Evolutionary conservation across 2,797 vertebrate genomes (phyloP).

Genomic region (Enteromius treurensis): DNA sequence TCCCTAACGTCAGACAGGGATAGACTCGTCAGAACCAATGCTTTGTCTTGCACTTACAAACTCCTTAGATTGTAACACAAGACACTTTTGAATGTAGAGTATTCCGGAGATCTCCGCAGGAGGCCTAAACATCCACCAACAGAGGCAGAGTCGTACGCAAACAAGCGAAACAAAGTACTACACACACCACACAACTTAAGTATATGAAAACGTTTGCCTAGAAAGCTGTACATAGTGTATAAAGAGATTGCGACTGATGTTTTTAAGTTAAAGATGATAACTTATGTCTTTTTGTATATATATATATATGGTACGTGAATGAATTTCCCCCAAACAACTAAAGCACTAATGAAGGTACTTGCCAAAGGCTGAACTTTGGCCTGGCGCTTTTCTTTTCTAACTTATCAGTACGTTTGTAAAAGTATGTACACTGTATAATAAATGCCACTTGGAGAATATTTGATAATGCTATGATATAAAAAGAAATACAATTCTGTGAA

Average conservation of each 20-base stretch:
- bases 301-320: conserved; percentile 68
- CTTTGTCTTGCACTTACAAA: conserved; percentile 81
- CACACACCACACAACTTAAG: conserved; percentile 39
- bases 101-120: conserved; percentile 74
- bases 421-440: conserved; percentile 71
- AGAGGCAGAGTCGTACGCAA: conserved; percentile 59
- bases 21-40: conserved; percentile 61
- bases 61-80: conserved; percentile 90
- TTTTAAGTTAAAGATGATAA: conserved; percentile 72
- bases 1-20: conserved; percentile 54
- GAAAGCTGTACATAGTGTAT: conserved; percentile 76
- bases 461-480: conserved; percentile 80
- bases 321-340: conserved; percentile 68
- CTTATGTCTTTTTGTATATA: conserved; percentile 72
- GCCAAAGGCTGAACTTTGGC: conserved; percentile 75
- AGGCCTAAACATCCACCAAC: conserved; percentile 25
- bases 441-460: conserved; percentile 79
- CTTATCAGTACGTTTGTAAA: conserved; percentile 70
- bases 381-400: conserved; percentile 66
- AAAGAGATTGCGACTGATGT: conserved; percentile 70
- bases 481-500: conserved; percentile 63
- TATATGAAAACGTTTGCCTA: conserved; percentile 71
- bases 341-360: conserved; percentile 84
- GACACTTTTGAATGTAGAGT: conserved; percentile 96
- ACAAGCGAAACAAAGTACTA: conserved; percentile 55